These are phyloP conservation scores for Acrocephalus scirpaceus DNA, from an alignment of 2,797 vertebrate species.

Conservation along the genomic window DNA sequence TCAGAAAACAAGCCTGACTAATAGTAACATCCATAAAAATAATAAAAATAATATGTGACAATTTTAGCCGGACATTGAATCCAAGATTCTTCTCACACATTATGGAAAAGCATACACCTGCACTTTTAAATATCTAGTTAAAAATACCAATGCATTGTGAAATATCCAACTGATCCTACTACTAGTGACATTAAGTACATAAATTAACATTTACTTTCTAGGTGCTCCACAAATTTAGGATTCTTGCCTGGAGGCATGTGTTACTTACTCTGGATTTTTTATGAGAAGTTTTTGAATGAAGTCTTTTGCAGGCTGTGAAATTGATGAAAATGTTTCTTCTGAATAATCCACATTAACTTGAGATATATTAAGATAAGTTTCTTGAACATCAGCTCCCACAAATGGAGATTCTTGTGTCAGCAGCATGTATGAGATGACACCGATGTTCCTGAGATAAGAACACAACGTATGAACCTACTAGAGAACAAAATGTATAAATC, in stretches of 20 bases:
- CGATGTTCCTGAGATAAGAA: constrained; percentile 86
- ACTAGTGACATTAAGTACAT: not conserved
- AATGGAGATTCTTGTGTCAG: constrained; percentile 95
- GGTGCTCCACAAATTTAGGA: not conserved
- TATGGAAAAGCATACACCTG: not conserved
- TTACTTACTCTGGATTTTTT: constrained; percentile 92
- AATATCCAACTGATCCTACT: not conserved
- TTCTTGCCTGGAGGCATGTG: not conserved
- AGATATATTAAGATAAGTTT: constrained; percentile 96
- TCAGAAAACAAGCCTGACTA: not conserved
- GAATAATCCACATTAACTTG: constrained; percentile 96
- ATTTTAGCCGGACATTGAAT: not conserved
- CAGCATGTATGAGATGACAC: constrained; percentile 95
- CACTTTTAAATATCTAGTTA: not conserved
- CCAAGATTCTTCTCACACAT: not conserved
- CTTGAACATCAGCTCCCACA: constrained; percentile 90
- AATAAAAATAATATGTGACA: not conserved
- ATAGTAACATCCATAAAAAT: not conserved
- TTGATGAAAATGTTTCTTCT: constrained; percentile 85
- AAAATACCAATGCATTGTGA: not conserved
- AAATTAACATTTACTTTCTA: not conserved
- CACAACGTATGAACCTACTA: not conserved
- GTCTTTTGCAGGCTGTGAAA: constrained; percentile 91
- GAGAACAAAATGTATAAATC: not conserved
- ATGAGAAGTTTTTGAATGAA: constrained; percentile 93